These are phyloP conservation scores for Pristionchus fissidentatus DNA, from an alignment of 2,888 invertebrate species.

Conservation along the genomic window DNA sequence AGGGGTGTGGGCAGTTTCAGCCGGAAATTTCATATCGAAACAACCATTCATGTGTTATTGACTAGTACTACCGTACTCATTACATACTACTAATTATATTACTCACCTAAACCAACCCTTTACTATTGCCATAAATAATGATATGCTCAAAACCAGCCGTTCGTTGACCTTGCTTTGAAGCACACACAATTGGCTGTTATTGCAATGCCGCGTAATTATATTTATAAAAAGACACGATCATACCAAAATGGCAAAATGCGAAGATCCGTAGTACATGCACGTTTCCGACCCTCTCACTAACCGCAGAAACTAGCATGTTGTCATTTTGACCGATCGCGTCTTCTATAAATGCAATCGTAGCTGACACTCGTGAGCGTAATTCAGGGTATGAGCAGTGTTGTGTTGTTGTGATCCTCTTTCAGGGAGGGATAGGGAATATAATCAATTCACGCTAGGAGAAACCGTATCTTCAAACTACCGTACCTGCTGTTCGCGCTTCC, in stretches of 20 bases:
- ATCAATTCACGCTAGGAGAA: neutral
- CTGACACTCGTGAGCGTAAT: neutral
- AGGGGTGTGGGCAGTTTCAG: neutral
- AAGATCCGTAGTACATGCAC: too few relatives aligned
- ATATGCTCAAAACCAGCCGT: neutral
- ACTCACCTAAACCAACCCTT: too few relatives aligned
- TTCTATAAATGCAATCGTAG: neutral
- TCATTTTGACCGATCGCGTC: too few relatives aligned
- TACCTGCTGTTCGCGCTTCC: slow-evolving; percentile 75
- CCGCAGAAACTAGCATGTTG: too few relatives aligned
- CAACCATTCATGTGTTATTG: slow-evolving; percentile 37
- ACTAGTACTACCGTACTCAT: neutral
- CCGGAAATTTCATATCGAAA: neutral
- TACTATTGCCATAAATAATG: neutral
- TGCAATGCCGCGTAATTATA: too few relatives aligned
- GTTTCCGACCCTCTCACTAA: too few relatives aligned
- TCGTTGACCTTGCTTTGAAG: neutral
- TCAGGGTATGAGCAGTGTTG: slow-evolving; percentile 42
- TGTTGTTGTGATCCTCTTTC: neutral
- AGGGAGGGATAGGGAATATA: neutral
- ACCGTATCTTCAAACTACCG: slow-evolving; percentile 51
- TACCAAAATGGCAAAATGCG: too few relatives aligned
- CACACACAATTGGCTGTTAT: slow-evolving; percentile 14
- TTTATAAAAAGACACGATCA: too few relatives aligned
- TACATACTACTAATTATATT: neutral